A percentile compares a stretch with the other conserved stretches of the same genome.
Conservation (phyloP, 23 tunicate species). For the Halocynthia roretzi region DNA sequence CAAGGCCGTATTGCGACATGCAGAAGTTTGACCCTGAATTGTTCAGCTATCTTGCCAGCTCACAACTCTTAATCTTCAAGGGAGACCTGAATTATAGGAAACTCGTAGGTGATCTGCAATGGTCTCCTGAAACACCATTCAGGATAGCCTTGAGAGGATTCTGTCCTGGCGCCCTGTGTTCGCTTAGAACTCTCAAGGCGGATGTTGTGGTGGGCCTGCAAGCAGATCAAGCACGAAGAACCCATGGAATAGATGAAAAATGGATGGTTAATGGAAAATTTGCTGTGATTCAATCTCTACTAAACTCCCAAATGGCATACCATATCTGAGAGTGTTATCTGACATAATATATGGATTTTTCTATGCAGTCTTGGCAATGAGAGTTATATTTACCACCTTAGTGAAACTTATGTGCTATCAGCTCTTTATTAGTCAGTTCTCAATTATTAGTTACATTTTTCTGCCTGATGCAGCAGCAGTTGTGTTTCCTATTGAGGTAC, state of each 20-base stretch:
- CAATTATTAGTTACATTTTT: too few species aligned
- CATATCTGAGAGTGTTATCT: too few species aligned
- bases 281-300: slow-evolving; percentile 42
- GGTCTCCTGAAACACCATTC: slow-evolving; percentile 67
- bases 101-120: slow-evolving; percentile 73
- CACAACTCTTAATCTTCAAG: slow-evolving; percentile 51
- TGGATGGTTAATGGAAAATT: slow-evolving; percentile 98
- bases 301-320: too few species aligned
- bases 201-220: slow-evolving; percentile 74
- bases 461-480: too few species aligned
- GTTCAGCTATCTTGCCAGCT: slow-evolving; percentile 10
- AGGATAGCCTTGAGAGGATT: slow-evolving; percentile 47
- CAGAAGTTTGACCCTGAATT: slow-evolving; percentile 11
- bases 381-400: too few species aligned
- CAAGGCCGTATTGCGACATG: slow-evolving; percentile 55
- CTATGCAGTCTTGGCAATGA: too few species aligned
- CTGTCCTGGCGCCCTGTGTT: slow-evolving; percentile 46
- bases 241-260: slow-evolving; percentile 27
- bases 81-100: slow-evolving; percentile 91
- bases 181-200: slow-evolving; percentile 80
- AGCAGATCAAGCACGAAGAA: slow-evolving; percentile 31
- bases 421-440: too few species aligned
- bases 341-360: too few species aligned
- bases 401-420: too few species aligned
- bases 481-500: too few species aligned